Evolutionary conservation across 2,888 invertebrate species (phyloP).

Genomic region (Bellardia pandia): DNA sequence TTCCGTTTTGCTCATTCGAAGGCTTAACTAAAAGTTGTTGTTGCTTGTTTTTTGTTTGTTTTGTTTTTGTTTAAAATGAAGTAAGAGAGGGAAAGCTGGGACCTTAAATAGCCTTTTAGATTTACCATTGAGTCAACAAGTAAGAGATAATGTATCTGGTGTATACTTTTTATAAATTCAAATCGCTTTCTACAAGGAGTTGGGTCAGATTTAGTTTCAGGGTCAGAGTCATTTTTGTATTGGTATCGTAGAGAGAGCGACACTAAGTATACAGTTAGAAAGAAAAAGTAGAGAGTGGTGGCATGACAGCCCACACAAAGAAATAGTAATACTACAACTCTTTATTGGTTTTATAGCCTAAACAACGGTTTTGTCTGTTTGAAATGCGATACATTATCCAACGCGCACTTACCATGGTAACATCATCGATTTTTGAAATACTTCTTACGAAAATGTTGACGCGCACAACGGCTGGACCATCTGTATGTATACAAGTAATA

Average conservation of each 20-base stretch:
- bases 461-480: slow-evolving; percentile 97
- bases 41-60: slow-evolving; percentile 16
- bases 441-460: slow-evolving; percentile 99
- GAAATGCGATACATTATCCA: slow-evolving; percentile 76
- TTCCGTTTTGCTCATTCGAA: slow-evolving; percentile 11
- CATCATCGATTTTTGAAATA: slow-evolving; percentile 99
- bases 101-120: neutral
- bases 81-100: neutral
- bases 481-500: slow-evolving; percentile 84
- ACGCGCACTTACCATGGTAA: slow-evolving; percentile 96
- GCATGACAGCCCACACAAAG: neutral
- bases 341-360: slow-evolving; percentile 49
- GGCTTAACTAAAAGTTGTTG: neutral
- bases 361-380: slow-evolving; percentile 65
- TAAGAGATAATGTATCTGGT: slow-evolving; percentile 45
- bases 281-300: neutral
- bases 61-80: neutral
- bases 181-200: neutral
- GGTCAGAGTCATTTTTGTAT: neutral
- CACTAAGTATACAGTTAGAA: neutral
- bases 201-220: neutral
- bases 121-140: slow-evolving; percentile 40
- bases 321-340: slow-evolving; percentile 36
- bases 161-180: neutral
- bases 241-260: neutral